phyloP scores from a whole-genome alignment of 2,797 vertebrate genomes.

The Gymnothorax javanicus region DNA sequence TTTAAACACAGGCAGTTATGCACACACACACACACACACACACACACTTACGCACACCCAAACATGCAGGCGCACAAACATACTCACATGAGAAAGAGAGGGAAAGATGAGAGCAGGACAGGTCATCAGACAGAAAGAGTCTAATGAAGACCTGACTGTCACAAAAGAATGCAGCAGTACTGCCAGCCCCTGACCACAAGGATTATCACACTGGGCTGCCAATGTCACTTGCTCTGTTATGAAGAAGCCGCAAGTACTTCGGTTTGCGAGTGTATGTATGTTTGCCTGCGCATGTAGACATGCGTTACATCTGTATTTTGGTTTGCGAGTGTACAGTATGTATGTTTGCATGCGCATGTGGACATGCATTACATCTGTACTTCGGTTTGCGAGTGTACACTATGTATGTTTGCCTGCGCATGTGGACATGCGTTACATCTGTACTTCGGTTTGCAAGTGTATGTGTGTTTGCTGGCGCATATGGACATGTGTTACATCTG shows the following conservation, averaged over 20 bases:
- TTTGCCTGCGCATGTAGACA: background rate
- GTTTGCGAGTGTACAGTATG: background rate
- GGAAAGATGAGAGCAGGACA: background rate
- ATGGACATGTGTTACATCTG: background rate
- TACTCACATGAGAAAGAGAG: background rate
- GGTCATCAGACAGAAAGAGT: background rate
- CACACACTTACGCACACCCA: background rate
- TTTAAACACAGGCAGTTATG: background rate
- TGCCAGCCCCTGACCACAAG: conserved; percentile 7
- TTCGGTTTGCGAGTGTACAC: background rate
- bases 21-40: background rate
- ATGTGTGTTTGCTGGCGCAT: background rate
- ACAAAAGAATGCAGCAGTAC: background rate
- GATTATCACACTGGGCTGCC: background rate
- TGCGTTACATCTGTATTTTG: background rate
- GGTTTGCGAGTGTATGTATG: background rate
- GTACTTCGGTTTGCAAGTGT: background rate
- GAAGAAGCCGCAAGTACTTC: background rate
- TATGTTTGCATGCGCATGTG: background rate
- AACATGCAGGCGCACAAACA: background rate
- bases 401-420: background rate
- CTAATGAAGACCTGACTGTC: background rate
- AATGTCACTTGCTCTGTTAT: background rate
- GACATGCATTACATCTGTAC: background rate
- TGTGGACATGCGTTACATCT: background rate